Conservation (phyloP, 2,797 vertebrate species). For the Lutjanus argentimaculatus region DNA sequence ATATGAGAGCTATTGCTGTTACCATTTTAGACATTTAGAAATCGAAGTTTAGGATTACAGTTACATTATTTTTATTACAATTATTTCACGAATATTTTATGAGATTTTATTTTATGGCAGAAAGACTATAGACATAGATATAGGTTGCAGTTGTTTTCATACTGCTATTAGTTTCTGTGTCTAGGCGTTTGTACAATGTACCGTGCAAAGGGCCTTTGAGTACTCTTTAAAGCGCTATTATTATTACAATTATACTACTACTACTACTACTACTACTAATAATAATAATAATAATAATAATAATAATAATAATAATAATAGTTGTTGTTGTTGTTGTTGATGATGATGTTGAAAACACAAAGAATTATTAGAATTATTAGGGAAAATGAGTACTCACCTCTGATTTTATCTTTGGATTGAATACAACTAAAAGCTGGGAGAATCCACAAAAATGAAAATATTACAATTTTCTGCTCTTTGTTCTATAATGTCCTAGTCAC, state of each 20-base stretch:
- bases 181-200: too few relatives aligned
- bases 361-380: not conserved
- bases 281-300: too few relatives aligned
- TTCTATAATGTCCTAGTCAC: not conserved
- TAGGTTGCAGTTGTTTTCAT: not conserved
- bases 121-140: not conserved
- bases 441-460: not conserved
- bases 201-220: too few relatives aligned
- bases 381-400: not conserved
- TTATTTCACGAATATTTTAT: not conserved
- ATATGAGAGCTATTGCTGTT: not conserved
- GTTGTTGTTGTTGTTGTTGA: too few relatives aligned
- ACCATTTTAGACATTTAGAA: not conserved
- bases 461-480: not conserved
- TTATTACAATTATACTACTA: too few relatives aligned
- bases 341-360: too few relatives aligned
- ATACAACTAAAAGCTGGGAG: not conserved
- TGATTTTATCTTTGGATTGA: not conserved
- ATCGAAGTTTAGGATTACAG: not conserved
- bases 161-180: too few relatives aligned
- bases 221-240: too few relatives aligned
- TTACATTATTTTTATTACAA: not conserved
- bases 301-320: too few relatives aligned
- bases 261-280: too few relatives aligned
- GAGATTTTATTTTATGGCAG: fast-evolving